Base-by-base conservation (phyloP, 2,888 invertebrate species). In the Pantelozetes paolii region DNA sequence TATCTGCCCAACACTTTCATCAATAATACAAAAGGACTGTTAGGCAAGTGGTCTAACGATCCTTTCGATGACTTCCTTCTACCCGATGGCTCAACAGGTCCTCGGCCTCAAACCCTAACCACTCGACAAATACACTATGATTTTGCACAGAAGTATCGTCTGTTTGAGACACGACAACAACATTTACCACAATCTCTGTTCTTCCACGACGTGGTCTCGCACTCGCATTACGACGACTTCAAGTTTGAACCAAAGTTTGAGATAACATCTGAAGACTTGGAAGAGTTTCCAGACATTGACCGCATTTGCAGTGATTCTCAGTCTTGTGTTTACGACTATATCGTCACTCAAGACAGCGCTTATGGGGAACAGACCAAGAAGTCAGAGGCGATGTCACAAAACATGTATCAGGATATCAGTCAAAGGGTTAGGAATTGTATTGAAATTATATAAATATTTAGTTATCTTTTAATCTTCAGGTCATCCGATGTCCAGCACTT, bases 301-400 rank as follows among this genome's bases (percentile, higher is more conserved):
- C 30, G 71, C 15, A 83, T 91, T 15, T 94, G 94, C 79, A 90
- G 90, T 71, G 89, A 89, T 72, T 89, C 89, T 1, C 90, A 90
- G 81, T 92, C 93, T 80, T 95, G 95, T 82, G 86, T 88, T 79
- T 95, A 89, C 80, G 95, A 95, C 81, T 95, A 89, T 80, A 89
- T 90, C 0, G 88, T 94, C 86, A 91, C 91, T 0, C 32, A 62
- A 2, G 89, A 92, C 82, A 85, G 90, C 77, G 92, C 93, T 78
- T 86, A 92, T 85, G 94, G 94, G 0, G 90, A 90, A 80, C 92
- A 90, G 79, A 91, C 94, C 0, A 89, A 89, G 81, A 90, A 90
- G 80, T 94, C 92, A 81, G 88, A 90, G 69, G 75, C 79, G 11
- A 75, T 74, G 40, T 78, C 78, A 1, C 69, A 76, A 15, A 71